Evolutionary conservation across 2,888 invertebrate genomes (phyloP).

Genomic region (Rhogogaster chlorosoma): DNA sequence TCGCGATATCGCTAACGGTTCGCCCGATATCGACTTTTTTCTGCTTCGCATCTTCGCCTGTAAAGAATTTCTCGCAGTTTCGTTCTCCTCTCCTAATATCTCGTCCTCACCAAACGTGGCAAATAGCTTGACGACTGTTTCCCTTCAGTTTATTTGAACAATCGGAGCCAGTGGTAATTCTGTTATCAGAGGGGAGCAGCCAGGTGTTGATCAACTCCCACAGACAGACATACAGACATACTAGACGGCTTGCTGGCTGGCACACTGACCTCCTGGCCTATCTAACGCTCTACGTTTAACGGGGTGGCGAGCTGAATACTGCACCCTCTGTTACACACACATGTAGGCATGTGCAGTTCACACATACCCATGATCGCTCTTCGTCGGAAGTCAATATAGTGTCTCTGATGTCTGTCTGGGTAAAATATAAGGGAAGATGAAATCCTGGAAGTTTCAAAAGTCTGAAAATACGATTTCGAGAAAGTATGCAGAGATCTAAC

Average conservation of each 20-base stretch:
- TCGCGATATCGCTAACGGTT: neutral
- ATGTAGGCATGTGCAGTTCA: neutral
- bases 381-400: neutral
- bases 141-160: constrained; percentile 25
- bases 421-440: no score
- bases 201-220: constrained; percentile 36
- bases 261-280: constrained; percentile 42
- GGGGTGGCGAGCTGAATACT: neutral
- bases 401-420: no score
- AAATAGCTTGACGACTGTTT: neutral
- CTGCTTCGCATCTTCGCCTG: neutral
- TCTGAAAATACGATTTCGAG: no score
- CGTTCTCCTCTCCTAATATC: neutral
- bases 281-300: neutral
- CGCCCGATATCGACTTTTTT: neutral
- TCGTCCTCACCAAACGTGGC: neutral
- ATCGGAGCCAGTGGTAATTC: constrained; percentile 69
- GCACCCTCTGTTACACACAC: neutral
- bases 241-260: neutral
- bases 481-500: no score
- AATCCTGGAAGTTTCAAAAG: no score
- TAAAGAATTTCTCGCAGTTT: neutral
- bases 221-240: neutral
- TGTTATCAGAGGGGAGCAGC: constrained; percentile 72
- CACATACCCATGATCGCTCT: neutral